Conservation (phyloP, 2,888 invertebrate genomes). For the Rhamnusium bicolor region DNA sequence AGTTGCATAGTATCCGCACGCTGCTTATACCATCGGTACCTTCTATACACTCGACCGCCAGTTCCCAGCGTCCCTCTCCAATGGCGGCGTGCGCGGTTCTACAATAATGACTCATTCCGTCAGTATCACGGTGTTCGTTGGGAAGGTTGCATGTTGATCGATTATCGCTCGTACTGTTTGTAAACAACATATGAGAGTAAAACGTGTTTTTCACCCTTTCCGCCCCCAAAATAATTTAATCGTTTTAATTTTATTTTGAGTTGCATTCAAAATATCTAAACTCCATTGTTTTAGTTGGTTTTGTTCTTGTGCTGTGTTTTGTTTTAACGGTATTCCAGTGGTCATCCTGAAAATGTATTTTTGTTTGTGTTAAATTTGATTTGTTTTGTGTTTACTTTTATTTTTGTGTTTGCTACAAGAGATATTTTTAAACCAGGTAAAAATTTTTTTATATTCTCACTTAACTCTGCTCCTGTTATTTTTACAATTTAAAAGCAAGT, state of each 20-base stretch:
- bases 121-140: constrained; percentile 42
- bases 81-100: constrained; percentile 49
- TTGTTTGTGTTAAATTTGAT: constrained; percentile 37
- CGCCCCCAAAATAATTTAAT: constrained; percentile 22
- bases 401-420: neutral
- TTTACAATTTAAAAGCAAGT: constrained; percentile 19
- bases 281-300: neutral
- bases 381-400: constrained; percentile 30
- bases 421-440: constrained; percentile 23
- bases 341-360: constrained; percentile 17
- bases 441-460: neutral
- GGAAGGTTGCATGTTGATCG: constrained; percentile 35
- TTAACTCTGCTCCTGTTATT: constrained; percentile 27
- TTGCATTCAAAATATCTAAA: neutral
- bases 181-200: constrained; percentile 49
- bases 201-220: constrained; percentile 43
- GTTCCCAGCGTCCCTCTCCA: constrained; percentile 40
- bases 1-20: neutral
- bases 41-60: neutral
- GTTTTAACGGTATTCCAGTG: constrained; percentile 30
- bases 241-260: neutral
- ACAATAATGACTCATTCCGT: constrained; percentile 51
- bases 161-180: constrained; percentile 41
- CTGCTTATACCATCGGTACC: neutral
- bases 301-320: constrained; percentile 35